Evolutionary conservation across 2,888 invertebrate genomes (phyloP), one percentile per base, ranked within the genome.

Genomic region (Drosophila infuscata): DNA sequence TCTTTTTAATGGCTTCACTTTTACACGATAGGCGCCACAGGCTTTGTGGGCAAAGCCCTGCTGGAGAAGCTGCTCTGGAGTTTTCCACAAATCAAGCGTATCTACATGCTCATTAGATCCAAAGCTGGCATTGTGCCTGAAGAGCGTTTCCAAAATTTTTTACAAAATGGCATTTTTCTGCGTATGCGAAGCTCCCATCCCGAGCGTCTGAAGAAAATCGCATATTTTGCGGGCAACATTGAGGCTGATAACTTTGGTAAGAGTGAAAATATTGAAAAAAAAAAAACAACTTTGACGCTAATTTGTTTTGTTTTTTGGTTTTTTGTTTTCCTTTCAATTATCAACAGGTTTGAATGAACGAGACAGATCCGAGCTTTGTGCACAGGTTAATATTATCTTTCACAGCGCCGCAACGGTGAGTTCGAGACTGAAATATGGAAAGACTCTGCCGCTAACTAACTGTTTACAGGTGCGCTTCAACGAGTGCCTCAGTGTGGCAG

Each of bases 41-140:
- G 99, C n/a, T 99, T 98, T 92, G 95, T 99, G 58, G 98, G 99
- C 38, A 99, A 99, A 94, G 98, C 98, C 0, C 94, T 99, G 3
- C 94, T 99, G 71, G 99, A 99, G 94, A 99, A 99, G 92, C 94
- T 99, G 12, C 94, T 99, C 30, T 94, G 98, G 90, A 96, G 97
- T 62, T 98, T 98, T 92, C 96, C 97, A 0, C 95, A 95, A 3
- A 94, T 99, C 20, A 94, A 95, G 46, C 95, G 94, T 12, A 95
- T 99, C 62, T 98, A 97, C 91, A 93, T 98, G 54, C 94, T 99
- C 74, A 96, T 99, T 92, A 94, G 99, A 71, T 94, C 95, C 0
- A 96, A 96, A 91, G 93, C 95, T 71, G 97, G 96, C 0, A 94
- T 96, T 63, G 94, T 94, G 0, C 95, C 96, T 3, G 95, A 96